Conservation (phyloP, 2,113 vertebrate genomes). For the Rhegmatorhina hoffmannsi region DNA sequence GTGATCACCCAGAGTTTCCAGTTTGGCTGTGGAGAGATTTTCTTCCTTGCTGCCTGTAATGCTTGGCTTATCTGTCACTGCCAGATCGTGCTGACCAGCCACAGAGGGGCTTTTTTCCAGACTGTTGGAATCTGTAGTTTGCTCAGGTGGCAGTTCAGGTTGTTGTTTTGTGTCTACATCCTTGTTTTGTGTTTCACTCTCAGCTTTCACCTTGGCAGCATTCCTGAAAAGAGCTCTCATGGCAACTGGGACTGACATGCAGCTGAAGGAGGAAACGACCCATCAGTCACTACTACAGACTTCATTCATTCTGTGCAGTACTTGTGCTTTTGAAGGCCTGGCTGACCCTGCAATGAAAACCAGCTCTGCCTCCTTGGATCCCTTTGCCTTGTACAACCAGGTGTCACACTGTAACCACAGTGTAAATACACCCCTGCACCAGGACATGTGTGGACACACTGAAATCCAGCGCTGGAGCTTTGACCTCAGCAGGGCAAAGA, state of each 20-base stretch:
- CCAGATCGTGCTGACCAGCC: background rate
- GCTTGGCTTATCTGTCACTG: background rate
- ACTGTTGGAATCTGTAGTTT: background rate
- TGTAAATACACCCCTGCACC: background rate
- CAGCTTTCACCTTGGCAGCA: constrained; percentile 3
- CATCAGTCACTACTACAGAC: background rate
- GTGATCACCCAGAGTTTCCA: background rate
- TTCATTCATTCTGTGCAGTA: background rate
- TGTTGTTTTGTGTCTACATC: background rate
- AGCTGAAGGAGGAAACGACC: constrained; percentile 66
- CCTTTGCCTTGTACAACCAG: background rate
- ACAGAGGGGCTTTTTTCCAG: background rate
- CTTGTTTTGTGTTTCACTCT: background rate
- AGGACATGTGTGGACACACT: background rate
- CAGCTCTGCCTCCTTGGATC: background rate
- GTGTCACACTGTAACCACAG: background rate
- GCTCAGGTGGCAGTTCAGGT: background rate
- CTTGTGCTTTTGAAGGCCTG: background rate
- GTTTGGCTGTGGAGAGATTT: background rate
- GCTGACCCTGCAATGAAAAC: background rate
- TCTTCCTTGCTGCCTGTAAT: background rate
- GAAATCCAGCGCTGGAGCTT: background rate
- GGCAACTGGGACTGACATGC: constrained; percentile 82
- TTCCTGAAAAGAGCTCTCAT: constrained; percentile 77
- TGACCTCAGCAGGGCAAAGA: background rate